Conservation (phyloP, 2,888 invertebrate genomes). For the Tricholauxania praeusta region DNA sequence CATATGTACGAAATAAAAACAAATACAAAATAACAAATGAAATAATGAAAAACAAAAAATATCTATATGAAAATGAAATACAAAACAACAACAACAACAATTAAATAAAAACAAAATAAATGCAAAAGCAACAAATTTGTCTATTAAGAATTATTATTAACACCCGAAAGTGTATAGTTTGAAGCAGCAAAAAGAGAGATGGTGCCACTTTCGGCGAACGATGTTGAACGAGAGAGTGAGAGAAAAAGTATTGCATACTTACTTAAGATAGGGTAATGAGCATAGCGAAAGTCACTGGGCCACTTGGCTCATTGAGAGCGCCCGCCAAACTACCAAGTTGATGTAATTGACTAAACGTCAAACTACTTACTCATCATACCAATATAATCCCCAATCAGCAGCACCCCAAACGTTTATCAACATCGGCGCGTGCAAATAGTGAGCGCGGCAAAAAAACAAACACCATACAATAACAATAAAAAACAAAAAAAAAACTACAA, state of each 20-base stretch:
- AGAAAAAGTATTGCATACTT: background rate
- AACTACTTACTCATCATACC: too few relatives aligned
- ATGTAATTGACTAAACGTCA: too few relatives aligned
- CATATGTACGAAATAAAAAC: conserved; percentile 29
- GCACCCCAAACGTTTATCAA: too few relatives aligned
- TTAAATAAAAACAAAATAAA: conserved; percentile 41
- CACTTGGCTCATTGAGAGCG: too few relatives aligned
- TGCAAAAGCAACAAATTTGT: conserved; percentile 49
- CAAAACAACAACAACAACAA: conserved; percentile 36
- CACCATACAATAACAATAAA: conserved; percentile 47
- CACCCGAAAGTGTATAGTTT: conserved; percentile 29
- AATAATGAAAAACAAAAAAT: conserved; percentile 36
- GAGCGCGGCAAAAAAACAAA: too few relatives aligned
- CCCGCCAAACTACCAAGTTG: too few relatives aligned
- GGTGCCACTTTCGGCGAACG: background rate
- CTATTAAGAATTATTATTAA: conserved; percentile 61
- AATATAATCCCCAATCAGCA: too few relatives aligned
- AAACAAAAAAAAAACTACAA: conserved; percentile 54
- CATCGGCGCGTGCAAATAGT: too few relatives aligned
- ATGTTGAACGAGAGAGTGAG: conserved; percentile 9
- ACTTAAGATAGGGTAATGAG: too few relatives aligned
- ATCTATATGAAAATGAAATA: conserved; percentile 32
- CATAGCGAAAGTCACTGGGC: too few relatives aligned
- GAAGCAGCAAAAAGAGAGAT: conserved; percentile 23
- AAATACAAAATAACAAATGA: conserved; percentile 48